Conservation (phyloP, 2,113 vertebrate species). For the Zosterops borbonicus region DNA sequence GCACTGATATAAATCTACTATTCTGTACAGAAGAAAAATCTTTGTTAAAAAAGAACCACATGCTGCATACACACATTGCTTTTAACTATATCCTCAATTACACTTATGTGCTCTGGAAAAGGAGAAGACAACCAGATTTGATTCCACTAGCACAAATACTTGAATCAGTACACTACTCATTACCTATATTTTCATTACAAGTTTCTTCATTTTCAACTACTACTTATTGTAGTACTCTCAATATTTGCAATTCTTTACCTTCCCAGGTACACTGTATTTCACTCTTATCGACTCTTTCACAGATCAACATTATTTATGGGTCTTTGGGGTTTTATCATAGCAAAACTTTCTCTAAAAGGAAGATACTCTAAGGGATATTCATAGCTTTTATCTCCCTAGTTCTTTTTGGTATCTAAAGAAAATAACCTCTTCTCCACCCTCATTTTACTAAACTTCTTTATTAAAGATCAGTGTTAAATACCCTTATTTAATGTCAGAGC, state of each 20-base stretch:
- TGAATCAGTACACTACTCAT: background rate
- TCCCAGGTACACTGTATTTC: background rate
- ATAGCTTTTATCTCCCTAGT: background rate
- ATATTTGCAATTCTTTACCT: background rate
- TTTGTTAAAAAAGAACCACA: background rate
- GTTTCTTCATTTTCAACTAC: background rate
- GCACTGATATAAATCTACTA: background rate
- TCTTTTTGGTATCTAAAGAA: background rate
- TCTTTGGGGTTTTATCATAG: background rate
- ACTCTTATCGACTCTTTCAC: background rate
- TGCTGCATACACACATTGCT: rapidly evolving
- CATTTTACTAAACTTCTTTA: background rate
- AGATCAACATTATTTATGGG: background rate
- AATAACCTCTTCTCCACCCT: background rate
- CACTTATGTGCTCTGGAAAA: background rate
- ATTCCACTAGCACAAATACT: background rate
- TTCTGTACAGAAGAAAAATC: background rate
- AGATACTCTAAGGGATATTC: background rate
- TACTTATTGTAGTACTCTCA: background rate
- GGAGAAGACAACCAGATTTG: background rate
- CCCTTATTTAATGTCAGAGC: background rate
- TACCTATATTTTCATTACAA: background rate
- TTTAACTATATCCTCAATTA: background rate
- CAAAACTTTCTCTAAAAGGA: background rate
- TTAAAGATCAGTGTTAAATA: background rate